These are phyloP conservation scores for Holacanthus passer DNA, from an alignment of 2,113 vertebrate species.

Conservation along the genomic window DNA sequence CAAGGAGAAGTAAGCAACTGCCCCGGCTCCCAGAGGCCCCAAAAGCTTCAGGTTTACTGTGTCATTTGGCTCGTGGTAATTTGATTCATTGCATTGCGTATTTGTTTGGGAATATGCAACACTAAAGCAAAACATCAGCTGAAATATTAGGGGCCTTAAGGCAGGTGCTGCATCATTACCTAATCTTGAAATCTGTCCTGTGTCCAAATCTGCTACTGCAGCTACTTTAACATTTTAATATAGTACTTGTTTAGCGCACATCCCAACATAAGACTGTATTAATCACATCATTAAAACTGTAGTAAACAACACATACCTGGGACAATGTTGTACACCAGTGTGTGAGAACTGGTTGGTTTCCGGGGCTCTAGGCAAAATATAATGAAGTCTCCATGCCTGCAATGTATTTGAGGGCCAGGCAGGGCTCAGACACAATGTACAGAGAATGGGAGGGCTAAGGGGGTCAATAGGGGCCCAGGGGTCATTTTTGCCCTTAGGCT, in stretches of 20 bases:
- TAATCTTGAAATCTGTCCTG: not conserved
- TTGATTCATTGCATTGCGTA: conserved; percentile 16
- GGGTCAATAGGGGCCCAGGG: not conserved
- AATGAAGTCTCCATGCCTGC: not conserved
- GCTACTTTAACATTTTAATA: not conserved
- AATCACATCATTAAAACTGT: not conserved
- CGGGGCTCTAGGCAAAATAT: conserved; percentile 18
- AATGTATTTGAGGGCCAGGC: conserved; percentile 10
- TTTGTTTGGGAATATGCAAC: conserved; percentile 11
- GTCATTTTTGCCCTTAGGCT: not conserved
- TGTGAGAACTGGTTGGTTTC: not conserved
- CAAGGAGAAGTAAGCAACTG: conserved; percentile 13
- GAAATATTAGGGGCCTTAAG: not conserved
- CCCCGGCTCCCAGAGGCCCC: not conserved
- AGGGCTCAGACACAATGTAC: not conserved
- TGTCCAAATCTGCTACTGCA: not conserved
- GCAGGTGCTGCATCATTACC: conserved; percentile 24
- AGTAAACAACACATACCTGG: not conserved
- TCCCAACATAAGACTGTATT: not conserved
- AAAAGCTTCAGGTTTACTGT: conserved; percentile 12
- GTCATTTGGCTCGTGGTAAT: conserved; percentile 8
- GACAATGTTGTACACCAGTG: not conserved
- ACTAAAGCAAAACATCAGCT: conserved; percentile 9
- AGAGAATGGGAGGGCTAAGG: not conserved
- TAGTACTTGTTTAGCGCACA: not conserved